These are phyloP conservation scores for Caenorhabditis wallacei DNA, from an alignment of 2,888 invertebrate species.

Conservation along the genomic window DNA sequence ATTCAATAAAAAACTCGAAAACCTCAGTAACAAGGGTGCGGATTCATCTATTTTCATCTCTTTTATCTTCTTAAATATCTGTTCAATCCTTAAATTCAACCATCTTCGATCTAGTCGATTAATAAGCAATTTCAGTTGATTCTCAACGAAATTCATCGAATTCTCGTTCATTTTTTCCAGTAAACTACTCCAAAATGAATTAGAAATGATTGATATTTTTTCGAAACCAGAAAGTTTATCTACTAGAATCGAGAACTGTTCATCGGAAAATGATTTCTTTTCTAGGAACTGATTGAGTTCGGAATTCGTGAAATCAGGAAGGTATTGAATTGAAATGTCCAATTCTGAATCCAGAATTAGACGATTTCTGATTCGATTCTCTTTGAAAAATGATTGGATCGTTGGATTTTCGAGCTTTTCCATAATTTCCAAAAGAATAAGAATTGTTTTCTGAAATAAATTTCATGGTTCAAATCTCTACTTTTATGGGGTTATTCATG, in stretches of 20 bases:
- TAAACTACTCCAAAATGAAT: slow-evolving; percentile 21
- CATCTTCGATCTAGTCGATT: slow-evolving; percentile 2
- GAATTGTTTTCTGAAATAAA: slow-evolving; percentile 15
- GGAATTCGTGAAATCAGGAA: slow-evolving; percentile 1
- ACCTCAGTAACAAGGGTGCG: neutral
- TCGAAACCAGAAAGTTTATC: neutral
- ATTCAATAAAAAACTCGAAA: slow-evolving; percentile 16
- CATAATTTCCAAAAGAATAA: slow-evolving; percentile 30
- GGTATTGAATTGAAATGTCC: slow-evolving; percentile 7
- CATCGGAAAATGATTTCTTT: neutral
- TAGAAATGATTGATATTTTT: neutral
- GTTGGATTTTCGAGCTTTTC: slow-evolving; percentile 8
- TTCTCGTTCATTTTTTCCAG: slow-evolving; percentile 5
- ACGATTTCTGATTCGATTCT: slow-evolving; percentile 12
- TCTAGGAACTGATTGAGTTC: slow-evolving; percentile 29
- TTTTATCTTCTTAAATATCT: slow-evolving; percentile 20
- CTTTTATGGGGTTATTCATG: no score
- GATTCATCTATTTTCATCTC: neutral
- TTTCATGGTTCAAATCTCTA: neutral
- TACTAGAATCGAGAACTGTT: slow-evolving; percentile 1
- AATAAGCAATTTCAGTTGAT: slow-evolving; percentile 23
- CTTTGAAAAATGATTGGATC: slow-evolving; percentile 14
- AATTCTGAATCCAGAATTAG: slow-evolving; percentile 20
- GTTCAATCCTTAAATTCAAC: neutral
- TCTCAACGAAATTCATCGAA: slow-evolving; percentile 31